phyloP scores from a whole-genome alignment of 2,888 invertebrate genomes.

The Cryptus armator region DNA sequence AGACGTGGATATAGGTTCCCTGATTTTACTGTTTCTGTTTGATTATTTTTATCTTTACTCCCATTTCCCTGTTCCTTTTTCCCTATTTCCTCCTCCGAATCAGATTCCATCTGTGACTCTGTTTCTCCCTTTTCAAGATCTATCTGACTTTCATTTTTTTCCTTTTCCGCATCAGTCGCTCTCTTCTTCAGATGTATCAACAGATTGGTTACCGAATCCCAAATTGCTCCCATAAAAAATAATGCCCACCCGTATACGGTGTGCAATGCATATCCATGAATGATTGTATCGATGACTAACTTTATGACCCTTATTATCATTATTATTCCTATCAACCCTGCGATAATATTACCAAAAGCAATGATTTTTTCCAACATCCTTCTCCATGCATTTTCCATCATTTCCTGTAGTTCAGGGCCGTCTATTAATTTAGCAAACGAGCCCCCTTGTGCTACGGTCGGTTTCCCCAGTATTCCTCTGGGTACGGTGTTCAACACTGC shows the following conservation, averaged over 20 bases:
- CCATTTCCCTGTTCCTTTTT: no score
- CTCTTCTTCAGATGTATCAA: background rate
- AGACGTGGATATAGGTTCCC: no score
- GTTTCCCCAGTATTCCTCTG: background rate
- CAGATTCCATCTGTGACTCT: no score
- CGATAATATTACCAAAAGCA: slow-evolving; percentile 42
- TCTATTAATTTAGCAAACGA: slow-evolving; percentile 26
- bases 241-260: slow-evolving; percentile 51
- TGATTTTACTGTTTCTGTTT: no score
- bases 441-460: background rate
- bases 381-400: slow-evolving; percentile 39
- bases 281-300: slow-evolving; percentile 31
- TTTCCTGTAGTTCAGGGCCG: slow-evolving; percentile 29
- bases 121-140: no score
- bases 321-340: slow-evolving; percentile 42
- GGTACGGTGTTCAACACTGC: background rate
- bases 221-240: slow-evolving; percentile 24
- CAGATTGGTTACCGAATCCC: background rate
- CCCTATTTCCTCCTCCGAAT: no score
- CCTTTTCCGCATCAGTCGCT: background rate
- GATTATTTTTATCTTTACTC: no score
- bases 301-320: slow-evolving; percentile 39
- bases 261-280: slow-evolving; percentile 46
- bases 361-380: slow-evolving; percentile 43
- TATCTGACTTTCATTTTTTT: no score